A percentile compares a stretch with the other conserved stretches of the same genome.
These are phyloP conservation scores for Platorchestia sp. DNA, from an alignment of 1,140 invertebrate genomes.

Conservation along the genomic window DNA sequence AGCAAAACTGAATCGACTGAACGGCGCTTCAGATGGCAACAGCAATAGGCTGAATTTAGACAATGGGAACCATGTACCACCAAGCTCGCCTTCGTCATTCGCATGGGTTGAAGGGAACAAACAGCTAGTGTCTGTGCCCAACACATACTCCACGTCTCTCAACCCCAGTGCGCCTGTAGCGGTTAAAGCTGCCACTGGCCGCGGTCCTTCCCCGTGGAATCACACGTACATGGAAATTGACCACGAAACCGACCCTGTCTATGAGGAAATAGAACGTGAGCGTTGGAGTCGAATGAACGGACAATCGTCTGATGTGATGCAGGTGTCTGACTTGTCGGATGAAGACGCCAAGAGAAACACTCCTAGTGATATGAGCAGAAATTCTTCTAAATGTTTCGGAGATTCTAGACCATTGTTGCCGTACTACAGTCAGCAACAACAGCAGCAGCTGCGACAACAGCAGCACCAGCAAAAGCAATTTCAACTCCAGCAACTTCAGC, in stretches of 20 bases:
- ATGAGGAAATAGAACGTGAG: conserved; percentile 83
- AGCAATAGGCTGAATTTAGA: conserved; percentile 28
- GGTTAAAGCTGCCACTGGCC: conserved; percentile 58
- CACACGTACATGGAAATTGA: conserved; percentile 80
- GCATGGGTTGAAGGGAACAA: conserved; percentile 59
- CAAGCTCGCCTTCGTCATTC: conserved; percentile 55
- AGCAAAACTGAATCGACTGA: conserved; percentile 64
- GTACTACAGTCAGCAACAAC: conserved; percentile 70
- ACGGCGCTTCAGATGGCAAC: conserved; percentile 45
- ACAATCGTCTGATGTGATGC: conserved; percentile 67
- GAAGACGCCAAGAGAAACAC: conserved; percentile 80
- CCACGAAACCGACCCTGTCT: conserved; percentile 82
- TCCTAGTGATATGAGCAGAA: conserved; percentile 79
- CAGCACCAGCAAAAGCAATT: conserved; percentile 57
- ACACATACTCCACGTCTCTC: conserved; percentile 60
- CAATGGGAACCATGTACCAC: conserved; percentile 17
- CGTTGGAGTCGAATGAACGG: conserved; percentile 69
- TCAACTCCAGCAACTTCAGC: conserved; percentile 57
- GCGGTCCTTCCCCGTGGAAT: conserved; percentile 73
- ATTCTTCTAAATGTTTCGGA: conserved; percentile 83
- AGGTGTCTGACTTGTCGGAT: conserved; percentile 84
- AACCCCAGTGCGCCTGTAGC: conserved; percentile 59
- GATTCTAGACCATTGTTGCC: conserved; percentile 84
- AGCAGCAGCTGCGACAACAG: conserved; percentile 60
- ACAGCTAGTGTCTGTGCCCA: conserved; percentile 60